Conservation (phyloP, 2,113 vertebrate species). For the Percina caprodes region DNA sequence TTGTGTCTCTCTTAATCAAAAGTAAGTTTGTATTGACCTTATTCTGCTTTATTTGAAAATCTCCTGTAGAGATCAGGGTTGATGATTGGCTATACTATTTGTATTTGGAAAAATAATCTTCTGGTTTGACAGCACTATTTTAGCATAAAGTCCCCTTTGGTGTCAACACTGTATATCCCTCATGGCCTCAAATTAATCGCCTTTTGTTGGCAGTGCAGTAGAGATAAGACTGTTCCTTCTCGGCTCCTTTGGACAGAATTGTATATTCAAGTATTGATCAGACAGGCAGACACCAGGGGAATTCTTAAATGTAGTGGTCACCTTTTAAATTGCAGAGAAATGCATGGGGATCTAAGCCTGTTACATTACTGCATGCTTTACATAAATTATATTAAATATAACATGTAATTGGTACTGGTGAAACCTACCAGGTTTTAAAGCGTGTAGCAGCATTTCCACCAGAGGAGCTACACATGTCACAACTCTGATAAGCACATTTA, state of each 20-base stretch:
- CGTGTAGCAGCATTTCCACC: constrained; percentile 51
- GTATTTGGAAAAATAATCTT: constrained; percentile 6
- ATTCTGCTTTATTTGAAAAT: constrained; percentile 43
- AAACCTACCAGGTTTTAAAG: constrained; percentile 38
- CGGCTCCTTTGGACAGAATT: constrained; percentile 19
- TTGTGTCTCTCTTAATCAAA: constrained; percentile 21
- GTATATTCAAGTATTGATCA: constrained; percentile 65
- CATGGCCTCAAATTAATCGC: constrained; percentile 26
- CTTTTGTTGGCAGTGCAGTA: constrained; percentile 2
- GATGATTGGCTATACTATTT: constrained; percentile 34
- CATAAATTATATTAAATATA: not conserved
- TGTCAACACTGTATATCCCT: constrained; percentile 20
- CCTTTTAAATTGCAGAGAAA: constrained; percentile 1
- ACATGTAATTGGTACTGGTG: not conserved
- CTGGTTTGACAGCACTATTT: constrained; percentile 15
- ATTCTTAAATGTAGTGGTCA: constrained; percentile 36
- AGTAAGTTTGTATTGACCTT: constrained; percentile 29
- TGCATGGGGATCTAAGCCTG: constrained; percentile 4
- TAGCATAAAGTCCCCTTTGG: constrained; percentile 17
- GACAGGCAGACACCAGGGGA: not conserved
- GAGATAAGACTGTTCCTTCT: constrained; percentile 42
- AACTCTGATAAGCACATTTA: constrained; percentile 69
- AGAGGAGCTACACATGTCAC: constrained; percentile 66
- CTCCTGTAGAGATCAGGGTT: not conserved
- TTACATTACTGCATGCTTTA: constrained; percentile 4